Conservation (phyloP, 1,140 invertebrate genomes). For the Galendromus occidentalis region DNA sequence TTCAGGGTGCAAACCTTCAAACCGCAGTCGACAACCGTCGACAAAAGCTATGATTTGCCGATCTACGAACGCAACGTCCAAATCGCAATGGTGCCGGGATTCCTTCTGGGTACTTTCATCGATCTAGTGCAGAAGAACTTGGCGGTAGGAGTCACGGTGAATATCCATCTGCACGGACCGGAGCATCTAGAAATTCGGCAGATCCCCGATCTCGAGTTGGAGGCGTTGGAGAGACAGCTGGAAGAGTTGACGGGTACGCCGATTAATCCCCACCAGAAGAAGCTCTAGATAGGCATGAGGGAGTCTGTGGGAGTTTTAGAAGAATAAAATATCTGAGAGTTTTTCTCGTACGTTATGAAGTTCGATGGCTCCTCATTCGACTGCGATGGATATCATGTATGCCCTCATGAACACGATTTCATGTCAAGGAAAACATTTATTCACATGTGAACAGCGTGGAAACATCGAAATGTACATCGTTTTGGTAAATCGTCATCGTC, state of each 20-base stretch:
- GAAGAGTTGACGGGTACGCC: not conserved
- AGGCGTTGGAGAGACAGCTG: not conserved
- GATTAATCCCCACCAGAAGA: too few relatives aligned
- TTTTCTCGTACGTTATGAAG: too few relatives aligned
- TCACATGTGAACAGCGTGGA: too few relatives aligned
- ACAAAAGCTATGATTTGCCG: not conserved
- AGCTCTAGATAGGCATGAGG: too few relatives aligned
- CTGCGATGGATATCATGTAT: too few relatives aligned
- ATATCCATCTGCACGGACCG: not conserved
- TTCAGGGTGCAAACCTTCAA: not conserved
- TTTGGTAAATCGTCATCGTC: too few relatives aligned
- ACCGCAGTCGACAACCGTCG: not conserved
- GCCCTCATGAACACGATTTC: too few relatives aligned
- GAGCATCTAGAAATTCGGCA: not conserved
- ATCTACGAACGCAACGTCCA: not conserved
- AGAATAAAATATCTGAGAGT: too few relatives aligned
- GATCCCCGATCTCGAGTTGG: slow-evolving; percentile 3
- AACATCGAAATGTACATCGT: too few relatives aligned
- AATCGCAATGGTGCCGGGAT: not conserved
- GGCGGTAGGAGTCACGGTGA: not conserved
- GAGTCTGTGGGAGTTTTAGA: too few relatives aligned
- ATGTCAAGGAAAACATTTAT: too few relatives aligned
- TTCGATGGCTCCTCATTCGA: too few relatives aligned
- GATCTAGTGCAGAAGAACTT: not conserved
- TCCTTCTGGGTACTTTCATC: not conserved